Percentiles rank a stretch among this genome's conserved stretches.
phyloP scores from a whole-genome alignment of 1,140 invertebrate species.

The Pomacea maculata region DNA sequence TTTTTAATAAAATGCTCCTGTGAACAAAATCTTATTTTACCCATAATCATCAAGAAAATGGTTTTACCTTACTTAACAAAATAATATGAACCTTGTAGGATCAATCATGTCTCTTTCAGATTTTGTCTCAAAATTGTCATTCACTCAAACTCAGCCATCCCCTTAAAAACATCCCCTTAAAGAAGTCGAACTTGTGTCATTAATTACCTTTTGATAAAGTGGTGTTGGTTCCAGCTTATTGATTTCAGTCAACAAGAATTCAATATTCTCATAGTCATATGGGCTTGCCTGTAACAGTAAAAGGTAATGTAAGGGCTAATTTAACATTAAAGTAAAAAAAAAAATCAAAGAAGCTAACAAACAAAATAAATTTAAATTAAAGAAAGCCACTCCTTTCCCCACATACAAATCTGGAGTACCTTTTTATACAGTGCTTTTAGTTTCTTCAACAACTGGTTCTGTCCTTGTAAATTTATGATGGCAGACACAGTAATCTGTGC shows the following conservation, averaged over 20 bases:
- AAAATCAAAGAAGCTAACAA: not conserved
- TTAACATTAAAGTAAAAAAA: not conserved
- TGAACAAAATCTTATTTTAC: too few relatives aligned
- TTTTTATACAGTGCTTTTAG: slow-evolving; percentile 40
- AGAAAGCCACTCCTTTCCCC: not conserved
- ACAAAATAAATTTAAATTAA: not conserved
- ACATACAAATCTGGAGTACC: slow-evolving; percentile 7
- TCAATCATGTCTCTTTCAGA: too few relatives aligned
- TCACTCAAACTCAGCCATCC: too few relatives aligned
- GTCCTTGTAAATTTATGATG: not conserved
- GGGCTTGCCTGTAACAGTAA: slow-evolving; percentile 39
- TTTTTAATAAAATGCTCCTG: too few relatives aligned
- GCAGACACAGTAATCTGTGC: slow-evolving; percentile 25
- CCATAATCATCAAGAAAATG: too few relatives aligned
- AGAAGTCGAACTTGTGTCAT: not conserved
- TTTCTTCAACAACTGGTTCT: slow-evolving; percentile 17
- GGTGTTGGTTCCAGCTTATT: slow-evolving; percentile 23
- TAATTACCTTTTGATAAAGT: slow-evolving; percentile 28
- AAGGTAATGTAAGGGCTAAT: not conserved
- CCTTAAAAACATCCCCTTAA: too few relatives aligned
- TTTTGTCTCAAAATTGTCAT: too few relatives aligned
- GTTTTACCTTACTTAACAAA: too few relatives aligned
- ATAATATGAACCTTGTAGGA: too few relatives aligned
- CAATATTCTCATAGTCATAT: slow-evolving; percentile 55
- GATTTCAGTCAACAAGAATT: slow-evolving; percentile 46